phyloP scores from a whole-genome alignment of 2,797 vertebrate species.

The Eulemur coronatus region DNA sequence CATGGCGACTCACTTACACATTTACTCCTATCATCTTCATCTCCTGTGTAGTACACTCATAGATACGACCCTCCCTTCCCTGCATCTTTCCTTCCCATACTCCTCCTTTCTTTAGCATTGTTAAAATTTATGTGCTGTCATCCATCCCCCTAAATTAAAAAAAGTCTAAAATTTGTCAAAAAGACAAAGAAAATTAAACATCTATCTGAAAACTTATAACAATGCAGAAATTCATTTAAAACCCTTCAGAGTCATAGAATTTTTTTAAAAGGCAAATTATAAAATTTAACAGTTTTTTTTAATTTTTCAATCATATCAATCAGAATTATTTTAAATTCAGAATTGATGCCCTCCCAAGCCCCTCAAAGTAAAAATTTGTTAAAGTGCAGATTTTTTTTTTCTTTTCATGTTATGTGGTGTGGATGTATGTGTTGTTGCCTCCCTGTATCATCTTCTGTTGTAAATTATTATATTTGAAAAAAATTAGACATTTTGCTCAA shows the following conservation, averaged over 20 bases:
- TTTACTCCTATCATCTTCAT: slow-evolving; percentile 96
- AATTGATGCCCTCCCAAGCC: slow-evolving; percentile 76
- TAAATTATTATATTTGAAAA: slow-evolving; percentile 86
- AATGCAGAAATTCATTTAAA: slow-evolving; percentile 82
- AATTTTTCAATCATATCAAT: slow-evolving; percentile 84
- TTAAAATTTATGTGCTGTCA: slow-evolving; percentile 94
- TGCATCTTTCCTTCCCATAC: slow-evolving; percentile 83
- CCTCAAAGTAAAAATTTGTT: slow-evolving; percentile 80
- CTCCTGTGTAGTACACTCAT: slow-evolving; percentile 97
- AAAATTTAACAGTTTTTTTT: slow-evolving; percentile 65
- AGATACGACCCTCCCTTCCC: slow-evolving; percentile 87
- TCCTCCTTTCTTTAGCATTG: slow-evolving; percentile 90
- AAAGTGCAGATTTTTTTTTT: slow-evolving; percentile 93
- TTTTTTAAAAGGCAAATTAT: slow-evolving; percentile 70
- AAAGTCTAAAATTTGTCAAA: slow-evolving; percentile 85
- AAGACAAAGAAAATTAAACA: slow-evolving; percentile 81
- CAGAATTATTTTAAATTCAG: slow-evolving; percentile 83
- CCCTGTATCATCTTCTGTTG: slow-evolving; percentile 93
- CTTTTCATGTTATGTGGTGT: slow-evolving; percentile 99
- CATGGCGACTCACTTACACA: slow-evolving; percentile 99
- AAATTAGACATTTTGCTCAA: slow-evolving; percentile 86
- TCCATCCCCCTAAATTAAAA: slow-evolving; percentile 90
- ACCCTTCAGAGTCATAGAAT: slow-evolving; percentile 31
- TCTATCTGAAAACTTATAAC: slow-evolving; percentile 84
- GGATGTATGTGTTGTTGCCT: slow-evolving; percentile 99